Evolutionary conservation across 2,888 invertebrate genomes (phyloP), one percentile per base, ranked within the genome.

Genomic region (Heteromurus nitidus): DNA sequence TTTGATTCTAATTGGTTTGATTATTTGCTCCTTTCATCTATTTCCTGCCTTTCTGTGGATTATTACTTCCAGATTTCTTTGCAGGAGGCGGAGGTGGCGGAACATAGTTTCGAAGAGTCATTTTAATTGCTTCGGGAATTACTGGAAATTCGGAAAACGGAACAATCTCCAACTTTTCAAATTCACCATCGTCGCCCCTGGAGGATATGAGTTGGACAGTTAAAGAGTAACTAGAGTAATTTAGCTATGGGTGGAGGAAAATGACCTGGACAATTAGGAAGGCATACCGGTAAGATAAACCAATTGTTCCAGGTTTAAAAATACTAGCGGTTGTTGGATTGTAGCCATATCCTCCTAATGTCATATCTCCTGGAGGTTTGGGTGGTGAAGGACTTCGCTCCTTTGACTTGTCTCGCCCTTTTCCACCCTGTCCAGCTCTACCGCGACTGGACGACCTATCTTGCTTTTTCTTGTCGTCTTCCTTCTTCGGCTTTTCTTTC

Each of bases 111-210:
- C 83, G 42, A 1, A 83, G 60, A 24, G 80, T 75, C 58, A 67
- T 74, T 55, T 76, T 80, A 20, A 83, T 80, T 30, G 42, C 68
- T 20, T 83, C 83, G 2, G 83, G 83, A 50, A 83, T 83, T 2
- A 70, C 72, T 2, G 80, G 75, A 18, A 80, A 75, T 24, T 83
- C 75, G 0, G 58, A 50, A 20, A 36, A 83, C 9, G 83, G 83
- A 0, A 72, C 70, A 11, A 83, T 67, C 1, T 83, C 83, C 5
- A 75, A 42, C 26, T 69, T 62, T 60, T 83, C 83, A 42, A 77
- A 83, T 11, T 70, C 67, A 13, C 80, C 82, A 31, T 79, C 77
- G 11, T 82, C 74, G 0, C 69, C 79, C 20, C 79, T 82, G n/a
- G 13, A 31, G 22, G n/a, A n/a, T n/a, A n/a, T n/a, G n/a, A n/a